Base-by-base conservation (phyloP, 2,113 vertebrate genomes). In the Poeciliopsis occidentalis region DNA sequence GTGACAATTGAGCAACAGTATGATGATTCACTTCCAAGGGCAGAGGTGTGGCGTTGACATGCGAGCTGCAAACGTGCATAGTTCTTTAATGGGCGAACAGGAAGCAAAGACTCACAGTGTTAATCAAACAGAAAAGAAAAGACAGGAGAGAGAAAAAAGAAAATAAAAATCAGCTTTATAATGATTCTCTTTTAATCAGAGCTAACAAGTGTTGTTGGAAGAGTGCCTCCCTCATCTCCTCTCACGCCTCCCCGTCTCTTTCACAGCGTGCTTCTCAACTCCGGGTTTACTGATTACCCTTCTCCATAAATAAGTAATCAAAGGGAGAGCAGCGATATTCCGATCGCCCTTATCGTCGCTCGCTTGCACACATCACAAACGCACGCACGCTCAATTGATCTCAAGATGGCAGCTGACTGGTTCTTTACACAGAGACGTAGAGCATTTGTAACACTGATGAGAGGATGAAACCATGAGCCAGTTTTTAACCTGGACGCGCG, bases 261-360 rank as follows among this genome's bases (percentile, higher is more conserved):
- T 87, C 80, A 68, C 83, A 85, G 84, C 37, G 70, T 69, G 88
- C 71, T 54, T 84, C 86, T 89, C 83, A 83, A 80, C 81, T 79
- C 77, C 81, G 69, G 85, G 82, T 85, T 89, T 79, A 92, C 89
- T 92, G 89, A 92, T 94, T 90, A 92, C 84, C 87, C 70, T 64
- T 64, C 76, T 67, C 85, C 75, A 91, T 92, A 91, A 93, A 92
- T 92, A 92, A 87, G 87, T 91, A 89, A 93, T 93, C 88, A 88
- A 82, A 93, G 71, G 4, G 24, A 82, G 76, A 78, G 71, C 79
- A 67, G 67, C 41, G 17, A 89, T 84, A 87, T 83, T 84, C 63
- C 19, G 31, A 81, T 68, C 27, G 26, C 72, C 81, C 69, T 79
- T 70, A 85, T 90, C 76, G 81, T 79, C 75, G 86, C 51, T 71